Base-by-base conservation (phyloP, 2,888 invertebrate genomes). In the Ornithoptera priamus region DNA sequence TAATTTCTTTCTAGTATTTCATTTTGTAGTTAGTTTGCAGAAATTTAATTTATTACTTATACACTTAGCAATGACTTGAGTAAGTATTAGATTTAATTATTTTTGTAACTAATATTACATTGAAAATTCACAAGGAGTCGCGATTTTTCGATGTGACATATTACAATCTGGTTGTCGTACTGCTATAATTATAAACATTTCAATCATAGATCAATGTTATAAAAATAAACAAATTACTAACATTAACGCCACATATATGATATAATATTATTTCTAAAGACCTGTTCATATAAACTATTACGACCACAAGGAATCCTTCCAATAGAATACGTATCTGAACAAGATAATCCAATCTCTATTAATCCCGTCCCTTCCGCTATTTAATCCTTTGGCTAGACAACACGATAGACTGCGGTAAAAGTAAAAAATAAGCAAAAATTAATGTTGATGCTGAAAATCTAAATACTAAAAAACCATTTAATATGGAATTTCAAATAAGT, bases 261-360 rank as follows among this genome's bases (percentile, higher is more conserved):
- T 15, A 50, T 15, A 15, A 50, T 50, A 17, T 50, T n/a, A 53
- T 6, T 7, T 18, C 6, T 22, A 53, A n/a, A 53, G 53, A 53
- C 18, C 50, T 15, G 15, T n/a, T 53, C 53, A n/a, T 53, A 18
- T 53, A 53, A 53, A 53, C 53, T 53, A 53, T 53, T 65, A 62
- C 46, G 53, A 57, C 57, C 65, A 17, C 24, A 65, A 57, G 46
- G 65, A 65, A 69, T 65, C 65, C 69, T 46, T 65, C 61, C 62
- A 70, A 66, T n/a, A 57, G 46, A 66, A 62, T 46, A 39, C 30
- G 62, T 58, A 62, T 70, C 58, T 62, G 62, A 62, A 62, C 30
- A 59, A 62, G 62, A 62, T 70, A 70, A 70, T 70, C 69, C 69
- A 66, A 70, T 66, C 69, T 53, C 46, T 36, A 56, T 17, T 70